phyloP scores from a whole-genome alignment of 1,140 invertebrate species.

The Listronotus oregonensis region DNA sequence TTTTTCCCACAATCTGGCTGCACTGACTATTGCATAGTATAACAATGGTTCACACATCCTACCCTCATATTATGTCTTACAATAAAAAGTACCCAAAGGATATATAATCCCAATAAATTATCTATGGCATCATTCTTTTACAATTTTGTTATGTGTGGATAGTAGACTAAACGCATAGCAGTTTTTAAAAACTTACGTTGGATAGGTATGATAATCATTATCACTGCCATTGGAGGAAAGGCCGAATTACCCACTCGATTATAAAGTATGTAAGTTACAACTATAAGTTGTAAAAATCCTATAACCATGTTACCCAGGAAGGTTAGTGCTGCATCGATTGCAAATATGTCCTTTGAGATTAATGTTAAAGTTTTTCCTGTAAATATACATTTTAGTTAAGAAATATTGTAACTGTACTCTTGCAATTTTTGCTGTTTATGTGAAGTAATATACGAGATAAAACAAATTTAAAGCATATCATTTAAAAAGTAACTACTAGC shows the following conservation, averaged over 20 bases:
- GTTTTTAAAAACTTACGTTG: slow-evolving; percentile 13
- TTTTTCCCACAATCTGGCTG: too few species aligned
- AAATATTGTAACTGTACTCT: too few species aligned
- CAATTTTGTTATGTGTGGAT: too few species aligned
- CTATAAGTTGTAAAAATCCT: slow-evolving; percentile 74
- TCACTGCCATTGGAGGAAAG: slow-evolving; percentile 75
- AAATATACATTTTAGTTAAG: too few species aligned
- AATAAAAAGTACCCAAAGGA: not conserved
- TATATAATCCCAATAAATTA: too few species aligned
- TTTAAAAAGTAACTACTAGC: too few species aligned
- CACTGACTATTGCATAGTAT: too few species aligned
- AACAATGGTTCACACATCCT: slow-evolving; percentile 52
- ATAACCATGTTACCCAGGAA: slow-evolving; percentile 72
- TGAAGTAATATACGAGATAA: too few species aligned
- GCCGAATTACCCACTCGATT: slow-evolving; percentile 70
- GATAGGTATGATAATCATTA: slow-evolving; percentile 81
- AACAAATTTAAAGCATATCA: too few species aligned
- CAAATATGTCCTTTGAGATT: slow-evolving; percentile 80
- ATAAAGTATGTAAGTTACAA: slow-evolving; percentile 77
- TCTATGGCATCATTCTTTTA: too few species aligned
- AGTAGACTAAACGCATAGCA: slow-evolving; percentile 4
- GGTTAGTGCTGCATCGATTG: slow-evolving; percentile 68
- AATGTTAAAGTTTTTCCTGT: slow-evolving; percentile 85
- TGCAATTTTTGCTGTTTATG: too few species aligned
- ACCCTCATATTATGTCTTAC: not conserved